Percentiles rank a stretch among this genome's conserved stretches.
phyloP scores from a whole-genome alignment of 37 sponge, comb jelly and placozoan genomes.

The Beroe forskalii region DNA sequence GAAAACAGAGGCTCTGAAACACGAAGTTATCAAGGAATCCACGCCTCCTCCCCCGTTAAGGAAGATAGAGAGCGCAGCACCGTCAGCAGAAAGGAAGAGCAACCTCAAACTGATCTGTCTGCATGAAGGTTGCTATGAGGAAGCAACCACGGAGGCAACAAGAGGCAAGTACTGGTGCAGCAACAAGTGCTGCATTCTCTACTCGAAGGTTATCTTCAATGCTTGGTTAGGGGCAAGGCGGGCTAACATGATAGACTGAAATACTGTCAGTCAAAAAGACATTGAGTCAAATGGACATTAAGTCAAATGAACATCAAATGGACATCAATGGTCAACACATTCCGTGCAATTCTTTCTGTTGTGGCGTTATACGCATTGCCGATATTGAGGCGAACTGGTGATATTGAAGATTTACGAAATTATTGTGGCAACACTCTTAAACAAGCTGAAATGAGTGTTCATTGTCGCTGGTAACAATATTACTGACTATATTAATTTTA shows the following conservation, averaged over 20 bases:
- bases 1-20: constrained; percentile 1
- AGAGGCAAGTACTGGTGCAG: constrained; percentile 60
- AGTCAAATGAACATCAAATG: too few relatives aligned
- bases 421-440: too few relatives aligned
- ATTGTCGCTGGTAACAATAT: too few relatives aligned
- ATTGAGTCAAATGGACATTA: too few relatives aligned
- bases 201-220: constrained; percentile 50
- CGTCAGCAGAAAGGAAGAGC: not conserved
- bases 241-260: constrained; percentile 26
- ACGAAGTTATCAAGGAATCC: not conserved
- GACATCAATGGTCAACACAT: too few relatives aligned
- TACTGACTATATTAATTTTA: too few relatives aligned
- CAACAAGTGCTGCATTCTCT: constrained; percentile 24
- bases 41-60: constrained; percentile 50
- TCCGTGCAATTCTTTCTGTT: too few relatives aligned
- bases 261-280: too few relatives aligned
- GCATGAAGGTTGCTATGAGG: constrained; percentile 56
- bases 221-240: constrained; percentile 44
- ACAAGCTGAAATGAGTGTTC: too few relatives aligned
- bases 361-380: too few relatives aligned
- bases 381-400: too few relatives aligned
- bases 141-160: constrained; percentile 15
- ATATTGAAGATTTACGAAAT: too few relatives aligned
- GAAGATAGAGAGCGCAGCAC: constrained; percentile 9
- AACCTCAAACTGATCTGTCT: constrained; percentile 51